phyloP scores from a whole-genome alignment of 2,113 vertebrate species.

The Calypte anna region DNA sequence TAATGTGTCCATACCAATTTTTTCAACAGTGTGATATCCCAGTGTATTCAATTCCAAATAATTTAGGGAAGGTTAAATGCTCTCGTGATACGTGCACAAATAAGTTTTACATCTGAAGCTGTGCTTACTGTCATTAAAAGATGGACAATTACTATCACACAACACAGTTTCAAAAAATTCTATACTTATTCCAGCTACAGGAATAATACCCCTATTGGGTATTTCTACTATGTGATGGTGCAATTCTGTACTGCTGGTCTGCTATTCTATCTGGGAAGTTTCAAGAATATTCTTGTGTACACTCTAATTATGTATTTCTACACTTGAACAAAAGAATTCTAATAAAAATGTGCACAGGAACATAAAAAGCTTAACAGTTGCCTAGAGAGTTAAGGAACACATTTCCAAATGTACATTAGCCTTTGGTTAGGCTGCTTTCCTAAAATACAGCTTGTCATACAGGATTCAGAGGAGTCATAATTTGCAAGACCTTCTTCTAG shows the following conservation, averaged over 20 bases:
- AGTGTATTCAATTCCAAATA: neutral
- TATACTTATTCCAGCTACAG: neutral
- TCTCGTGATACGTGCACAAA: neutral
- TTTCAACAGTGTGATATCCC: neutral
- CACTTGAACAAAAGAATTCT: neutral
- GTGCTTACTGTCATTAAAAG: neutral
- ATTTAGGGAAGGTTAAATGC: neutral
- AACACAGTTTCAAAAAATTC: neutral
- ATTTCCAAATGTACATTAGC: neutral
- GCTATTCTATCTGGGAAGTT: neutral
- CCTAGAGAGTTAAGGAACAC: conserved; percentile 15
- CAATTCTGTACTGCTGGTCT: neutral
- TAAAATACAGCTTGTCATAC: neutral
- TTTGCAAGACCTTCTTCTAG: neutral
- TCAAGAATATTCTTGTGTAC: neutral
- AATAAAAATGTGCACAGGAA: conserved; percentile 4
- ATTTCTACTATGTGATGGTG: neutral
- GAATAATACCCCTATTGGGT: neutral
- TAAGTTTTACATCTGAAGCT: neutral
- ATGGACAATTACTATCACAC: neutral
- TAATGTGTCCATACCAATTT: neutral
- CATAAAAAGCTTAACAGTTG: neutral
- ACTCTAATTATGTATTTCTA: neutral
- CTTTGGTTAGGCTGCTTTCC: neutral
- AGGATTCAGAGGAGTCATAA: conserved; percentile 1